phyloP scores from a whole-genome alignment of 2,113 vertebrate genomes.

The Merops nubicus region DNA sequence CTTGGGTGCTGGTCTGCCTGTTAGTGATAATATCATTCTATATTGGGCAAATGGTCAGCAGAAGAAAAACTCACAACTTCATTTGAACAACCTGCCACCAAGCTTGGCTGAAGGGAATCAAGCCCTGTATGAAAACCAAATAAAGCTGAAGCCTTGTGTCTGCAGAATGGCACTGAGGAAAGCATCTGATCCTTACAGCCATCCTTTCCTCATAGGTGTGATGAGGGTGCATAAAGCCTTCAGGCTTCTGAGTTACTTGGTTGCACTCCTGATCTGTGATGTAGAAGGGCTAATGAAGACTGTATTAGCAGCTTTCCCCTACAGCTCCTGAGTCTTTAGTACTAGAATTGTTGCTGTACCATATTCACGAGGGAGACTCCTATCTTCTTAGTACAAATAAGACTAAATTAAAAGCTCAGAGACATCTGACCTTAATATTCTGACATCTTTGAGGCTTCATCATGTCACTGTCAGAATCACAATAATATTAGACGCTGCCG shows the following conservation, averaged over 20 bases:
- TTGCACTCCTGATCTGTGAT: neutral
- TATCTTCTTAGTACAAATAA: neutral
- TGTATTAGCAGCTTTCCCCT: neutral
- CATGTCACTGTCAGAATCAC: neutral
- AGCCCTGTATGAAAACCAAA: neutral
- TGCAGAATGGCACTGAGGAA: neutral
- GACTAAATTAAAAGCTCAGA: neutral
- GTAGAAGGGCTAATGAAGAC: neutral
- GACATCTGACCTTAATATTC: neutral
- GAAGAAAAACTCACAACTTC: neutral
- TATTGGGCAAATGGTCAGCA: too few species aligned
- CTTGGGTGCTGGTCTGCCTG: too few species aligned
- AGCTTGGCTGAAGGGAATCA: neutral
- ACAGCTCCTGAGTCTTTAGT: neutral
- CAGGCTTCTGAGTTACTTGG: neutral
- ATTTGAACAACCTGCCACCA: neutral
- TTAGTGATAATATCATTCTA: too few species aligned
- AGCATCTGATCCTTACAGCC: neutral
- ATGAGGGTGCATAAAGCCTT: neutral
- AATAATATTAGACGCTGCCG: neutral
- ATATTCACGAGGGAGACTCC: rapidly evolving
- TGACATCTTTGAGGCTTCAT: neutral
- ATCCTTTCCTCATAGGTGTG: neutral
- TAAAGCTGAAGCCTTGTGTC: neutral
- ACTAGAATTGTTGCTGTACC: neutral